Conservation (phyloP, 1,140 invertebrate genomes). For the Heliconius congener region DNA sequence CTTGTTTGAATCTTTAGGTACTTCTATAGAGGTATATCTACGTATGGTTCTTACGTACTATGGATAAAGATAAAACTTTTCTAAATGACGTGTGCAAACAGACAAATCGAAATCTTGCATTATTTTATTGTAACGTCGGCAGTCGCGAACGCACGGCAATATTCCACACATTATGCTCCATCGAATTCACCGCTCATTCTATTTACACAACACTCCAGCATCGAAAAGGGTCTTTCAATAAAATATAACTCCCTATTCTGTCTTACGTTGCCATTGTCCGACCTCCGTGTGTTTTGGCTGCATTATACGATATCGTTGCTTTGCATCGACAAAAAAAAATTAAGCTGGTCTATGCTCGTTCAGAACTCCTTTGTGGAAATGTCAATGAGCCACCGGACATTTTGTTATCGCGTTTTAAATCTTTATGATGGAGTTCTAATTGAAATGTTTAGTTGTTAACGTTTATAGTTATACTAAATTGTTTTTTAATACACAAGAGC, state of each 20-base stretch:
- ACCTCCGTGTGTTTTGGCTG: conserved; percentile 61
- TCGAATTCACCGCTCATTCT: conserved; percentile 61
- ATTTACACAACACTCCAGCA: conserved; percentile 76
- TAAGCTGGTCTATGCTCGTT: conserved; percentile 49
- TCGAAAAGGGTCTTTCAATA: conserved; percentile 77
- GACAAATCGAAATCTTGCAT: conserved; percentile 34
- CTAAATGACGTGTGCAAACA: conserved; percentile 1
- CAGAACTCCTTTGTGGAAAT: conserved; percentile 53
- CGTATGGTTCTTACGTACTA: neutral
- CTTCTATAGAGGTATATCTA: no score
- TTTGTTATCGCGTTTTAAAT: conserved; percentile 64
- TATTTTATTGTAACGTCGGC: conserved; percentile 55
- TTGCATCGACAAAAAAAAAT: conserved; percentile 54
- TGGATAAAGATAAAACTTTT: neutral
- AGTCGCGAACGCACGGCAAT: conserved; percentile 54
- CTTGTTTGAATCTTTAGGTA: neutral
- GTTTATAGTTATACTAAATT: conserved; percentile 34
- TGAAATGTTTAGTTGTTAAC: conserved; percentile 61
- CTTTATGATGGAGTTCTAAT: conserved; percentile 65
- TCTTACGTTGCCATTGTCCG: conserved; percentile 65
- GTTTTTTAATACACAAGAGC: conserved; percentile 29
- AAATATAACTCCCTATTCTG: conserved; percentile 75
- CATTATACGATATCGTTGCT: conserved; percentile 63
- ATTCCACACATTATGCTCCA: conserved; percentile 68
- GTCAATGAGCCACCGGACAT: conserved; percentile 65